Conservation (phyloP, 2,888 invertebrate species). For the Tipula confusa region DNA sequence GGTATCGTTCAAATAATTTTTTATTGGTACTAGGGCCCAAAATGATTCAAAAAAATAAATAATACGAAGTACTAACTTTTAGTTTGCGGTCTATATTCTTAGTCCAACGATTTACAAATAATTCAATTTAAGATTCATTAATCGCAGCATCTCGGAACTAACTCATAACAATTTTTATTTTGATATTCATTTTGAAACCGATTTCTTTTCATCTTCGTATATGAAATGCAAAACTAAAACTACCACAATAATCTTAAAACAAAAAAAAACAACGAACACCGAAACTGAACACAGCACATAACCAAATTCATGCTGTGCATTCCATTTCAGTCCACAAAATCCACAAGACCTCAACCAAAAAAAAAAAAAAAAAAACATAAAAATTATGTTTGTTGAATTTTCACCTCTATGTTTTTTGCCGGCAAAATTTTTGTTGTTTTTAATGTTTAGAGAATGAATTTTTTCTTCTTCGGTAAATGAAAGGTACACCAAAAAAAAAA, state of each 20-base stretch:
- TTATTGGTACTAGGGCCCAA: too few species aligned
- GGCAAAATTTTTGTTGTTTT: constrained; percentile 6
- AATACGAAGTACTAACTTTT: too few species aligned
- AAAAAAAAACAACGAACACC: background rate
- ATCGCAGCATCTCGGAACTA: background rate
- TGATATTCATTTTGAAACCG: background rate
- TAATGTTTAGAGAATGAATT: constrained; percentile 12
- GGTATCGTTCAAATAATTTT: too few species aligned
- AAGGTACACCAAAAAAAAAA: background rate
- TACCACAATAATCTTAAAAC: background rate
- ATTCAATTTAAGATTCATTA: background rate
- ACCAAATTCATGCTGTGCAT: background rate
- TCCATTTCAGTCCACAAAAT: background rate
- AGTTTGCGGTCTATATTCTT: too few species aligned
- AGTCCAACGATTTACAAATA: too few species aligned
- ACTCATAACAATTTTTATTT: background rate
- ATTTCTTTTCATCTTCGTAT: background rate
- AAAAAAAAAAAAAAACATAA: background rate
- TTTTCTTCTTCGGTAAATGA: background rate
- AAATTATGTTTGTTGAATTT: background rate
- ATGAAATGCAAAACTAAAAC: background rate
- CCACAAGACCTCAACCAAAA: background rate
- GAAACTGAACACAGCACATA: background rate
- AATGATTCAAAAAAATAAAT: too few species aligned
- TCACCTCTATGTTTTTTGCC: background rate